These are phyloP conservation scores for Charaxes varanes DNA, from an alignment of 1,140 invertebrate genomes.

Conservation along the genomic window DNA sequence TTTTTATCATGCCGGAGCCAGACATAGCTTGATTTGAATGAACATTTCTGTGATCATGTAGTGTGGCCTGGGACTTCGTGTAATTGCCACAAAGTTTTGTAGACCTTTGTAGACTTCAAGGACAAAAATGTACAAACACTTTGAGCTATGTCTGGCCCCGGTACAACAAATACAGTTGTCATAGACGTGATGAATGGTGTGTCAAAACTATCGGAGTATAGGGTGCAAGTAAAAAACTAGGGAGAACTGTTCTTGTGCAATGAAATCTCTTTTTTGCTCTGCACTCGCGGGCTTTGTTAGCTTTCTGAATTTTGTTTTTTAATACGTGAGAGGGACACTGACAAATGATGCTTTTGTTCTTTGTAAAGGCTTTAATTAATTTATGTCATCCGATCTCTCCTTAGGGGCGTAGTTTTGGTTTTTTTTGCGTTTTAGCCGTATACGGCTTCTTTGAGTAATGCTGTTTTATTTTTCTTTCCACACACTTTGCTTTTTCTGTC, in stretches of 20 bases:
- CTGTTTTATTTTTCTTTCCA: too few species aligned
- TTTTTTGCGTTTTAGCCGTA: background rate
- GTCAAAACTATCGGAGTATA: background rate
- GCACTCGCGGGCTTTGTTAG: conserved; percentile 7
- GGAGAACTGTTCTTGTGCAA: conserved; percentile 6
- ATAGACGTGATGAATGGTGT: conserved; percentile 5
- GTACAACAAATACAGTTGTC: too few species aligned
- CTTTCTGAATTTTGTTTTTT: conserved; percentile 17
- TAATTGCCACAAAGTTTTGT: too few species aligned
- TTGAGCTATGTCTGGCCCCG: too few species aligned
- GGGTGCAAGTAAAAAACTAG: conserved; percentile 10
- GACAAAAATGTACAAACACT: too few species aligned
- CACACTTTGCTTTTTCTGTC: too few species aligned
- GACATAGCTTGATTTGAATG: too few species aligned
- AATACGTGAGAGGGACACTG: conserved; percentile 17
- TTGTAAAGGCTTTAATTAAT: conserved; percentile 20
- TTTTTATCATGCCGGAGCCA: too few species aligned
- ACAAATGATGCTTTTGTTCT: conserved; percentile 22
- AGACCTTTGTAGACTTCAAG: too few species aligned
- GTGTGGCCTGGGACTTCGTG: too few species aligned
- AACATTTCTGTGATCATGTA: too few species aligned
- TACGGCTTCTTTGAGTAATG: background rate
- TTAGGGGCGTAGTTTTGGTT: conserved; percentile 4
- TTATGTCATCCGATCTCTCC: conserved; percentile 7
- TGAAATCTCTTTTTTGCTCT: conserved; percentile 7